Percentiles rank a stretch among this genome's conserved stretches.
phyloP scores from a whole-genome alignment of 1,140 invertebrate species.

The Riptortus pedestris region DNA sequence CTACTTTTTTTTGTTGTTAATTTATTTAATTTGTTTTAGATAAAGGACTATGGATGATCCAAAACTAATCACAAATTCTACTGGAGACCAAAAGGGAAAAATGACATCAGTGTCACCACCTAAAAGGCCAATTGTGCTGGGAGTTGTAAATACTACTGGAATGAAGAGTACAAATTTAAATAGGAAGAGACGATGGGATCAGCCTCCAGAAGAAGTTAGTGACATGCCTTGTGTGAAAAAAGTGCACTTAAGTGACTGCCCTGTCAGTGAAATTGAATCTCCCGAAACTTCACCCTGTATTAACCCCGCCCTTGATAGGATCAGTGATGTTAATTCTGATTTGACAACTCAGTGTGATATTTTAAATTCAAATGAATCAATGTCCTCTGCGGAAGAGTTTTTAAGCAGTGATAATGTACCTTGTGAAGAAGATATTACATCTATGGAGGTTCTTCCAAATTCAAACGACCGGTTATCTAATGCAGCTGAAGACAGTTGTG shows the following conservation, averaged over 20 bases:
- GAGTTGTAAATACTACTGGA: slow-evolving; percentile 22
- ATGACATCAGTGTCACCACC: slow-evolving; percentile 5
- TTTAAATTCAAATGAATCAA: background rate
- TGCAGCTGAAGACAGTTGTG: background rate
- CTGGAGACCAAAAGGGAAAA: background rate
- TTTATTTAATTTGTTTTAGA: background rate
- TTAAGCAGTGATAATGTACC: too few species aligned
- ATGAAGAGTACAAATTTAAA: slow-evolving; percentile 23
- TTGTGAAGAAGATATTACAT: too few species aligned
- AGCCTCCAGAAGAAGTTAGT: slow-evolving; percentile 8
- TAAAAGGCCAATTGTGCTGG: slow-evolving; percentile 20
- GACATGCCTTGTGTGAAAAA: background rate
- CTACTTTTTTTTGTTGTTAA: too few species aligned
- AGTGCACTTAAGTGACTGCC: background rate
- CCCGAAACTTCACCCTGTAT: background rate
- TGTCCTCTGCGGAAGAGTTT: too few species aligned
- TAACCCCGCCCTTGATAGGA: background rate
- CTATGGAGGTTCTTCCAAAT: too few species aligned
- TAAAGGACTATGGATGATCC: slow-evolving; percentile 6
- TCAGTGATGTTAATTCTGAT: background rate
- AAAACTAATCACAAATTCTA: background rate
- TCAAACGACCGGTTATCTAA: background rate
- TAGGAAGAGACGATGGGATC: slow-evolving; percentile 27
- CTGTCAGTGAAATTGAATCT: slow-evolving; percentile 7
- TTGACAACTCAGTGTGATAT: background rate